Conservation (phyloP, 2,888 invertebrate genomes). For the Cancer borealis region DNA sequence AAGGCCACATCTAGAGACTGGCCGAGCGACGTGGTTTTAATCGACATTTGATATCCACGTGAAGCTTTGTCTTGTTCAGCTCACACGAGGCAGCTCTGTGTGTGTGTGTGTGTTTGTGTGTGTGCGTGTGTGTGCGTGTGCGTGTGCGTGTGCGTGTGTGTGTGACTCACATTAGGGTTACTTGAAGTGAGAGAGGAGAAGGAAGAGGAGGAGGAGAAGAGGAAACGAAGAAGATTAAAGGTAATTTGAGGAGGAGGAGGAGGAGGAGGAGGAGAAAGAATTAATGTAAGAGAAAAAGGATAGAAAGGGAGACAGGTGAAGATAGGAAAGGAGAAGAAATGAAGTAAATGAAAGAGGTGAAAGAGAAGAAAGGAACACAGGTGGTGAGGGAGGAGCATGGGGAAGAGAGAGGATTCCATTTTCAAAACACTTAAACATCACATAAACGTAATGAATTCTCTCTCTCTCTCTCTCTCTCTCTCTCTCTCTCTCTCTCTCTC, state of each 20-base stretch:
- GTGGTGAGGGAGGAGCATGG: neutral
- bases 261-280: neutral
- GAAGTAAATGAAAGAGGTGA: neutral
- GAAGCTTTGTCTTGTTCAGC: neutral
- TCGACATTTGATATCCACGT: neutral
- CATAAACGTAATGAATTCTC: neutral
- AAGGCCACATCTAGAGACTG: neutral
- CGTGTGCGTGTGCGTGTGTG: neutral
- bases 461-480: conserved; percentile 11
- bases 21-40: neutral
- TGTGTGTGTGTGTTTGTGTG: neutral
- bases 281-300: neutral
- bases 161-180: no score
- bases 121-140: neutral
- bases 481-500: conserved; percentile 34
- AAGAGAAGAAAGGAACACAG: neutral
- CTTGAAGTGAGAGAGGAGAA: no score
- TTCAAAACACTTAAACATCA: neutral
- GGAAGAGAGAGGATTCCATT: neutral
- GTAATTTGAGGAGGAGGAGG: no score
- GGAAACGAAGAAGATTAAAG: no score
- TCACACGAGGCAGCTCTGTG: neutral
- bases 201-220: no score
- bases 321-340: neutral
- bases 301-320: neutral